These are phyloP conservation scores for Mesitornis unicolor DNA, from an alignment of 2,113 vertebrate species.

Conservation along the genomic window DNA sequence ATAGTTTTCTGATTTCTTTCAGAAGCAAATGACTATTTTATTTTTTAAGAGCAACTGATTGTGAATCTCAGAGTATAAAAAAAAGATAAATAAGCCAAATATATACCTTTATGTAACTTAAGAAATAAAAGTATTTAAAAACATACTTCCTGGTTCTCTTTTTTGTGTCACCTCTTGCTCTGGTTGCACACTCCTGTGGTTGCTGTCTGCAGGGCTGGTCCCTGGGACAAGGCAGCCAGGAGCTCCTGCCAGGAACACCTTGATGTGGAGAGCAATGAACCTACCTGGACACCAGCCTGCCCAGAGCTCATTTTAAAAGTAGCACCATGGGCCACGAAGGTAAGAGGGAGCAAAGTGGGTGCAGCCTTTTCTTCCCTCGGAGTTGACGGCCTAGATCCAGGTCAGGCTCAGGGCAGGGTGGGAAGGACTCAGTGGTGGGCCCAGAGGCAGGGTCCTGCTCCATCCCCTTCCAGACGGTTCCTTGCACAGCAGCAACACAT, in stretches of 20 bases:
- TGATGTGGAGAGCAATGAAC: neutral
- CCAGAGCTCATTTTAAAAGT: accelerated
- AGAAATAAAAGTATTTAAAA: constrained; percentile 93
- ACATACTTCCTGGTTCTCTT: neutral
- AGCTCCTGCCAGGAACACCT: neutral
- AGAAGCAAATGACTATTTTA: constrained; percentile 91
- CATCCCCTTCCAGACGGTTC: neutral
- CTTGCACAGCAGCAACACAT: accelerated
- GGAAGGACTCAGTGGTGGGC: neutral
- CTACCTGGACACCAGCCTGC: neutral
- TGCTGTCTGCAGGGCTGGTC: neutral
- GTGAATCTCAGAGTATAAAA: constrained; percentile 82
- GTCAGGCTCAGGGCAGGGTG: no score
- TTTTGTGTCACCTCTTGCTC: neutral
- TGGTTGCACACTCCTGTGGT: accelerated
- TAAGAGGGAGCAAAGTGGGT: neutral
- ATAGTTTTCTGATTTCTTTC: constrained; percentile 94
- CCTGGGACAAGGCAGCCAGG: neutral
- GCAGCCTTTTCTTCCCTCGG: neutral
- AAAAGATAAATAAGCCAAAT: constrained; percentile 79
- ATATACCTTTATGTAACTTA: constrained; percentile 95
- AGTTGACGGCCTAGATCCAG: neutral
- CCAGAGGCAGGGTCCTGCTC: neutral
- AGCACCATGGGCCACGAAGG: neutral
- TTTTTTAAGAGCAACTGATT: constrained; percentile 93